Conservation (phyloP, 2,888 invertebrate genomes). For the Leptinotarsa juncta region DNA sequence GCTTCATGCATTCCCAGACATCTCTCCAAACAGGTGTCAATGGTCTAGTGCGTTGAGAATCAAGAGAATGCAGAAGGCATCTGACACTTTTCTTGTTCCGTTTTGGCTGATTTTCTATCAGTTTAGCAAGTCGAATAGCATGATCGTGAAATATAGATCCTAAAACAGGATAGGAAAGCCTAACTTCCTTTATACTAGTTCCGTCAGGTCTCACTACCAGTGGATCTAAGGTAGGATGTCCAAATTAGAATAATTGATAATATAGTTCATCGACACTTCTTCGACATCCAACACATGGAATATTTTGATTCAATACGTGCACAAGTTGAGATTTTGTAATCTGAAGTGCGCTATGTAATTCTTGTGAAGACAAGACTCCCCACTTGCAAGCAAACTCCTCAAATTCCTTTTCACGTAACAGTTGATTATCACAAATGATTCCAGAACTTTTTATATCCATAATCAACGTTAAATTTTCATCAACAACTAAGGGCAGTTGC, state of each 20-base stretch:
- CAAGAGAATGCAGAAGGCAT: conserved; percentile 90
- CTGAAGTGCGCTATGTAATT: conserved; percentile 83
- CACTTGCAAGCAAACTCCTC: conserved; percentile 89
- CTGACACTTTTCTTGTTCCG: conserved; percentile 90
- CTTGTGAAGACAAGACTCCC: conserved; percentile 79
- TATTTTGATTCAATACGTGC: conserved; percentile 87
- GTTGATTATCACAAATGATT: conserved; percentile 84
- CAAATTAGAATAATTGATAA: conserved; percentile 85
- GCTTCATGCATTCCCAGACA: conserved; percentile 87
- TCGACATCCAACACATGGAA: conserved; percentile 94
- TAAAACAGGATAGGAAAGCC: conserved; percentile 82
- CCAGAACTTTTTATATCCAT: conserved; percentile 92
- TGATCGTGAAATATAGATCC: conserved; percentile 89
- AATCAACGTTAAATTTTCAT: conserved; percentile 89
- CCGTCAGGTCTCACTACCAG: conserved; percentile 81
- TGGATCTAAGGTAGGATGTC: conserved; percentile 89
- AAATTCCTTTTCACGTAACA: conserved; percentile 83
- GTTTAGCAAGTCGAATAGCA: conserved; percentile 81
- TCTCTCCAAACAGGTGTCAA: conserved; percentile 82
- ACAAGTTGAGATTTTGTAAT: conserved; percentile 86
- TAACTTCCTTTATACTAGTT: conserved; percentile 81
- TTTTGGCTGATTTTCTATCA: conserved; percentile 83
- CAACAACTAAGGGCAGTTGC: conserved; percentile 88
- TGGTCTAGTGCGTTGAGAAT: conserved; percentile 83
- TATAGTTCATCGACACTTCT: conserved; percentile 92